phyloP scores from a whole-genome alignment of 2,888 invertebrate genomes.

The Protophormia terraenovae region DNA sequence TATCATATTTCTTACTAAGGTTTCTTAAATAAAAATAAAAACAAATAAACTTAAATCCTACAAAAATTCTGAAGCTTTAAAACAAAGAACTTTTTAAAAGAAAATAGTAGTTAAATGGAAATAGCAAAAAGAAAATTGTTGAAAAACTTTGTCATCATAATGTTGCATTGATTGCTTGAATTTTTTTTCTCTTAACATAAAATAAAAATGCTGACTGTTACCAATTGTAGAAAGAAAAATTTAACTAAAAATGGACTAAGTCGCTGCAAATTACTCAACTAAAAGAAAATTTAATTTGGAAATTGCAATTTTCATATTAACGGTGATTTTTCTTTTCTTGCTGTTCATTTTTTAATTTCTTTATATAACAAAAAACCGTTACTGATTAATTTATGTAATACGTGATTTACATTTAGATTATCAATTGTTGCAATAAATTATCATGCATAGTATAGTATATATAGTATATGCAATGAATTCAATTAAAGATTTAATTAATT shows the following conservation, averaged over 20 bases:
- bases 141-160: neutral
- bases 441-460: neutral
- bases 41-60: neutral
- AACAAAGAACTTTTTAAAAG: neutral
- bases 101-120: neutral
- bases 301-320: neutral
- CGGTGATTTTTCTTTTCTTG: neutral
- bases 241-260: neutral
- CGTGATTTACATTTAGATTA: neutral
- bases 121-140: neutral
- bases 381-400: neutral
- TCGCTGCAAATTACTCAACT: neutral
- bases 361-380: neutral
- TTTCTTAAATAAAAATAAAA: neutral
- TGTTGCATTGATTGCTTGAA: neutral
- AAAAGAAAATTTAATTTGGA: neutral
- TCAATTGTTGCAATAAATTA: neutral
- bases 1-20: conserved; percentile 17
- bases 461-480: too few species aligned
- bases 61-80: conserved; percentile 9
- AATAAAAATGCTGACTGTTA: neutral
- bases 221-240: too few species aligned
- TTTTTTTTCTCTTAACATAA: neutral
- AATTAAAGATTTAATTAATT: too few species aligned
- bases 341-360: neutral